phyloP scores from a whole-genome alignment of 1,140 invertebrate genomes.

The Probaryconus sp. region DNA sequence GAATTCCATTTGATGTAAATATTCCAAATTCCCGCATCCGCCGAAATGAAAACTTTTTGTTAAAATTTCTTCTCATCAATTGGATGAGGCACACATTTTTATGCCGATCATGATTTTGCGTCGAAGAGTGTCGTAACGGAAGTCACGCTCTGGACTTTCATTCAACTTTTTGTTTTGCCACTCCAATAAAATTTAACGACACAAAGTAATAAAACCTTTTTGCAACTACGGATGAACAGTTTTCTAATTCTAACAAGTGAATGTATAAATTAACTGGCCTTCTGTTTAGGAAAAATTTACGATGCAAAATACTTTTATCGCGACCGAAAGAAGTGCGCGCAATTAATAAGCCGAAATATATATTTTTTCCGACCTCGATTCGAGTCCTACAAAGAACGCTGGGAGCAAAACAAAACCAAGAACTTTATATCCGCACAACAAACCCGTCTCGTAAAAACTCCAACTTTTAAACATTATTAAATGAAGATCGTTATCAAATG shows the following conservation, averaged over 20 bases:
- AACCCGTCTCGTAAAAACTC: constrained; percentile 18
- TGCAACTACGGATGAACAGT: too few species aligned
- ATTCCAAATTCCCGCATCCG: background rate
- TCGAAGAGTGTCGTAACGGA: constrained; percentile 46
- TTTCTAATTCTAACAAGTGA: too few species aligned
- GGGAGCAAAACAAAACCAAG: constrained; percentile 10
- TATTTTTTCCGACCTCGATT: too few species aligned
- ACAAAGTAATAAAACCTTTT: too few species aligned
- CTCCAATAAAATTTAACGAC: too few species aligned
- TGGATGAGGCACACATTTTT: constrained; percentile 42
- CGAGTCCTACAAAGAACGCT: too few species aligned
- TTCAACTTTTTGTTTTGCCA: constrained; percentile 47
- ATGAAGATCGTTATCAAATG: constrained; percentile 41
- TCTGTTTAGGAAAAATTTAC: too few species aligned
- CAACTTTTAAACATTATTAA: constrained; percentile 14
- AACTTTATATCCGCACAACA: constrained; percentile 13
- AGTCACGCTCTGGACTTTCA: constrained; percentile 40
- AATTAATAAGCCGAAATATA: too few species aligned
- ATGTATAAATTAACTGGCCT: too few species aligned
- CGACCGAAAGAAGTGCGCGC: too few species aligned
- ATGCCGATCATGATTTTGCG: constrained; percentile 48
- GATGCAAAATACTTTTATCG: too few species aligned
- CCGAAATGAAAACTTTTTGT: constrained; percentile 35
- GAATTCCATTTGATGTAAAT: too few species aligned
- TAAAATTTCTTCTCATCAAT: constrained; percentile 12